These are phyloP conservation scores for Heliopora coerulea DNA, from an alignment of 92 coral and sea anemone species.

Conservation along the genomic window DNA sequence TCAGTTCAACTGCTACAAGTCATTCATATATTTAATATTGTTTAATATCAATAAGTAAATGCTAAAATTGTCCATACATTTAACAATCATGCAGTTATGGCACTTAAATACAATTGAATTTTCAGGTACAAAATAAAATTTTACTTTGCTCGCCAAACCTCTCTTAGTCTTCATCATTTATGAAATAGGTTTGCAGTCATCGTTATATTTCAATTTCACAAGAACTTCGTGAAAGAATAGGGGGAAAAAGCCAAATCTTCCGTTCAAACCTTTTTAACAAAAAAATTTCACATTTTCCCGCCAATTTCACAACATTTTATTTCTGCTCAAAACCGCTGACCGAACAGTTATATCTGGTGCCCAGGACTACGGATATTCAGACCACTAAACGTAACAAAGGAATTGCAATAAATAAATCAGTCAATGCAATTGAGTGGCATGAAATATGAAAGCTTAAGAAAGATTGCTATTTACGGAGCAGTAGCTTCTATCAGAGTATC, in stretches of 20 bases:
- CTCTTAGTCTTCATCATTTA: constrained; percentile 17
- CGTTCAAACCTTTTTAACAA: neutral
- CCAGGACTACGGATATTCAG: neutral
- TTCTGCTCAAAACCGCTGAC: constrained; percentile 30
- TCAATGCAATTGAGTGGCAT: too few species aligned
- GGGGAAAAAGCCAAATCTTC: neutral
- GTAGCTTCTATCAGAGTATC: constrained; percentile 80
- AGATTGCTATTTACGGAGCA: constrained; percentile 83
- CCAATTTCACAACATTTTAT: too few species aligned
- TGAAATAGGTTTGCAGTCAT: neutral
- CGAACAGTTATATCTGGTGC: neutral
- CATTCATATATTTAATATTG: too few species aligned
- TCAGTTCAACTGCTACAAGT: too few species aligned
- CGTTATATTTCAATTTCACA: neutral
- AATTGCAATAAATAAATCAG: neutral
- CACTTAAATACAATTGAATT: too few species aligned
- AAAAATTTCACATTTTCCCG: constrained; percentile 42
- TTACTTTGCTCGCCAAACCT: constrained; percentile 22
- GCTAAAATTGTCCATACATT: too few species aligned
- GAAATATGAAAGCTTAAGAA: constrained; percentile 60
- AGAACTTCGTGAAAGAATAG: neutral
- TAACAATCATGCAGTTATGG: too few species aligned
- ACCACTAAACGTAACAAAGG: neutral
- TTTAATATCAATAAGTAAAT: too few species aligned
- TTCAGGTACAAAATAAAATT: too few species aligned